Conservation (phyloP, 2,113 vertebrate species). For the Thinocorus orbignyianus region DNA sequence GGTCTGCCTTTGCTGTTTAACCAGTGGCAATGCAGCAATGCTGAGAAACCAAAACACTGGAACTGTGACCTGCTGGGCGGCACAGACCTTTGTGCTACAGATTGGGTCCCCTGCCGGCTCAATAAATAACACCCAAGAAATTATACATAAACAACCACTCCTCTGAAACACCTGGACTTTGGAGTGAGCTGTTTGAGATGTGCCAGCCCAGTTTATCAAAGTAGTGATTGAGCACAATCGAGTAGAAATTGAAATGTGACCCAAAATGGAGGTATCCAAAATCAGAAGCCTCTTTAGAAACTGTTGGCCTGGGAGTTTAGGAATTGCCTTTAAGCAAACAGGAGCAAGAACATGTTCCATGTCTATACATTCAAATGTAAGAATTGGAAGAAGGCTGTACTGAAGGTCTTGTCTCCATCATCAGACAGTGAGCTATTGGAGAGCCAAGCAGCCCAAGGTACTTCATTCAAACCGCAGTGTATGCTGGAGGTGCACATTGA, state of each 20-base stretch:
- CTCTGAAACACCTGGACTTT: not conserved
- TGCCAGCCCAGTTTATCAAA: not conserved
- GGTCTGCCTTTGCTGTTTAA: not conserved
- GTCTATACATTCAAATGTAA: fast-evolving
- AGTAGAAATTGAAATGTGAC: not conserved
- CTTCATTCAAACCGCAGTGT: not conserved
- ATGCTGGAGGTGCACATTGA: not conserved
- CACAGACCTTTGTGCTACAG: not conserved
- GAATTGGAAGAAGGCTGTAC: not conserved
- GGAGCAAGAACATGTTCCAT: not conserved
- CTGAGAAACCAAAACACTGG: not conserved
- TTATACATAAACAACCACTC: not conserved
- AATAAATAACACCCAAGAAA: not conserved
- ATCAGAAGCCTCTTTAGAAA: not conserved
- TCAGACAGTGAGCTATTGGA: not conserved
- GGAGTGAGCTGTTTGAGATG: not conserved
- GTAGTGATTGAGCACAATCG: not conserved
- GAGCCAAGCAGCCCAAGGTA: not conserved
- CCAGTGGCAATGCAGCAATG: not conserved
- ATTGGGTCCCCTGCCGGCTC: not conserved
- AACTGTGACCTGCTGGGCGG: not conserved
- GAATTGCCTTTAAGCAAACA: not conserved
- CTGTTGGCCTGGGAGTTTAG: not conserved
- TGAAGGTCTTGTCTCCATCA: not conserved
- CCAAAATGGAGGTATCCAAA: not conserved